Conservation (phyloP, 2,113 vertebrate genomes). For the Hippocampus abdominalis region DNA sequence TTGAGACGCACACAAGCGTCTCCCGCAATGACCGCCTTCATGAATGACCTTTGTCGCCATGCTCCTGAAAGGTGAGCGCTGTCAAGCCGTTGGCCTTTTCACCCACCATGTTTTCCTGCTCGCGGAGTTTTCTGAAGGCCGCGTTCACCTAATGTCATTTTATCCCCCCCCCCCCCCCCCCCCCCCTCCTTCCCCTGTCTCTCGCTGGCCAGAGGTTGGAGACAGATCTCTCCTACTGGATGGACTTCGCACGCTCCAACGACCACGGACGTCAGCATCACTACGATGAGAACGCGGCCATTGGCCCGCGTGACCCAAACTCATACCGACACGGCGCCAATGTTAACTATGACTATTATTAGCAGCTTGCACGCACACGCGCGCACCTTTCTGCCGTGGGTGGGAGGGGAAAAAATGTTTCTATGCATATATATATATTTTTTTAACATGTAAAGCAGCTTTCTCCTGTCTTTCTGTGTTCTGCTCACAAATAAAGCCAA, state of each 20-base stretch:
- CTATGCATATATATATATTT: background rate
- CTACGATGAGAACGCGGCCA: conserved; percentile 85
- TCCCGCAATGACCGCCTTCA: background rate
- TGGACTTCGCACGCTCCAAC: conserved; percentile 71
- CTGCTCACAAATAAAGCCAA: background rate
- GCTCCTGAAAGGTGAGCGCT: conserved; percentile 44
- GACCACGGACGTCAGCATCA: conserved; percentile 87
- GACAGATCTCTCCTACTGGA: conserved; percentile 86
- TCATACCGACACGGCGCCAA: conserved; percentile 81
- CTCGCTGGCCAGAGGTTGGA: conserved; percentile 83
- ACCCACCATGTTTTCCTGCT: conserved; percentile 2
- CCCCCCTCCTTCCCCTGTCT: too few species aligned
- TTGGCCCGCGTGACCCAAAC: conserved; percentile 71
- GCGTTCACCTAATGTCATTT: conserved; percentile 14
- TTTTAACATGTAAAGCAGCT: background rate
- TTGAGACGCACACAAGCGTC: conserved; percentile 7
- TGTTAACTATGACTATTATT: conserved; percentile 93
- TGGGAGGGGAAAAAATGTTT: background rate
- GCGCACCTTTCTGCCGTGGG: background rate
- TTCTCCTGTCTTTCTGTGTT: background rate
- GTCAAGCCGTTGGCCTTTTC: conserved; percentile 50
- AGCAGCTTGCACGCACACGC: conserved; percentile 13
- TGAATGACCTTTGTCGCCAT: conserved; percentile 21
- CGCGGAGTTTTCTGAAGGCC: background rate
- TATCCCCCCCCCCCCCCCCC: background rate